phyloP scores from a whole-genome alignment of 2,888 invertebrate genomes.

The Metalampra italica region DNA sequence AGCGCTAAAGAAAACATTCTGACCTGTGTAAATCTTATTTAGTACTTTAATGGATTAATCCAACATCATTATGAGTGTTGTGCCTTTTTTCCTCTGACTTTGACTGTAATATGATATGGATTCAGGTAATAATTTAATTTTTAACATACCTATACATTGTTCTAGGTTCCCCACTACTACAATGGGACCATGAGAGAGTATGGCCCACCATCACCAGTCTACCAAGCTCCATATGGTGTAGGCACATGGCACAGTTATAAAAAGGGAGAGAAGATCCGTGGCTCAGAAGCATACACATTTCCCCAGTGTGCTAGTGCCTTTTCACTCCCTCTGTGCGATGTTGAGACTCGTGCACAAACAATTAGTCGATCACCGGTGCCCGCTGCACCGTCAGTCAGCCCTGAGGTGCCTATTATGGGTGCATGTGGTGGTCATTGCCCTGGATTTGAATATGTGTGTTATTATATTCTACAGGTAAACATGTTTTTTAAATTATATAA shows the following conservation, averaged over 20 bases:
- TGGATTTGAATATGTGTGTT: constrained; percentile 84
- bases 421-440: constrained; percentile 85
- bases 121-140: too few species aligned
- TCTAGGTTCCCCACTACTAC: constrained; percentile 64
- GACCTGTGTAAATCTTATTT: too few species aligned
- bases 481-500: neutral
- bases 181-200: constrained; percentile 52
- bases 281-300: constrained; percentile 49
- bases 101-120: too few species aligned
- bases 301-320: constrained; percentile 68
- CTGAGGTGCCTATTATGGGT: constrained; percentile 78
- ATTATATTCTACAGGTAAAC: constrained; percentile 82
- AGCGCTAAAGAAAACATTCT: too few species aligned
- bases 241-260: constrained; percentile 60
- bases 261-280: constrained; percentile 45
- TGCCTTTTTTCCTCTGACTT: too few species aligned
- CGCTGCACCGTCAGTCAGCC: constrained; percentile 55
- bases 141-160: constrained; percentile 7
- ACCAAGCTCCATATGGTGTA: constrained; percentile 66
- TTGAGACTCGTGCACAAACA: constrained; percentile 37
- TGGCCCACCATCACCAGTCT: constrained; percentile 67
- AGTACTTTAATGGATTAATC: too few species aligned
- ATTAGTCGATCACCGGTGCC: constrained; percentile 50
- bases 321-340: constrained; percentile 61
- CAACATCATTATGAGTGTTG: too few species aligned